A percentile compares a stretch with the other conserved stretches of the same genome.
phyloP scores from a whole-genome alignment of 2,113 vertebrate genomes.

The Cathartes aura region DNA sequence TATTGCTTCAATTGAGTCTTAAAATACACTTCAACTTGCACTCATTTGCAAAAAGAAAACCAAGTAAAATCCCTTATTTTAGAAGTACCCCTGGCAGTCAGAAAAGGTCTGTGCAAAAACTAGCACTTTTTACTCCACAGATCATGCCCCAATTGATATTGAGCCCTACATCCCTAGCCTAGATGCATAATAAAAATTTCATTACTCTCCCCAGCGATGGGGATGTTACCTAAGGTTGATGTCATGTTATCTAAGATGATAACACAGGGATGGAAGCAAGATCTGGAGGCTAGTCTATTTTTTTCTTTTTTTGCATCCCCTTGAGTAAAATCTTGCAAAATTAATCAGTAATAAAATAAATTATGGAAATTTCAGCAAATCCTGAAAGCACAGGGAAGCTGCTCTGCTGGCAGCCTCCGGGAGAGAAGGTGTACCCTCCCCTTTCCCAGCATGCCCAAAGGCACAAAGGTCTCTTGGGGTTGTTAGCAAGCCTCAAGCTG shows the following conservation, averaged over 20 bases:
- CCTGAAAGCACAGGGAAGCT: neutral
- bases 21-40: neutral
- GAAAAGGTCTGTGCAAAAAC: neutral
- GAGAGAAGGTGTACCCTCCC: neutral
- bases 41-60: neutral
- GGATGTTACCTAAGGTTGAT: too few relatives aligned
- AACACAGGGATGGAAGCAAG: neutral
- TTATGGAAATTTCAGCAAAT: neutral
- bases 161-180: neutral
- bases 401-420: neutral
- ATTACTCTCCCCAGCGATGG: neutral
- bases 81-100: neutral
- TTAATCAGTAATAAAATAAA: neutral
- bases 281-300: neutral
- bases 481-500: neutral
- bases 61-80: neutral
- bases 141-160: neutral
- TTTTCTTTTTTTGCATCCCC: neutral
- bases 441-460: neutral
- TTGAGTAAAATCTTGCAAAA: neutral
- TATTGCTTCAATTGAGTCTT: neutral
- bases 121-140: neutral
- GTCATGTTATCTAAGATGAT: neutral
- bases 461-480: neutral
- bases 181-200: neutral